Evolutionary conservation across 1,140 invertebrate species (phyloP).

Genomic region (Homalodisca vitripennis): DNA sequence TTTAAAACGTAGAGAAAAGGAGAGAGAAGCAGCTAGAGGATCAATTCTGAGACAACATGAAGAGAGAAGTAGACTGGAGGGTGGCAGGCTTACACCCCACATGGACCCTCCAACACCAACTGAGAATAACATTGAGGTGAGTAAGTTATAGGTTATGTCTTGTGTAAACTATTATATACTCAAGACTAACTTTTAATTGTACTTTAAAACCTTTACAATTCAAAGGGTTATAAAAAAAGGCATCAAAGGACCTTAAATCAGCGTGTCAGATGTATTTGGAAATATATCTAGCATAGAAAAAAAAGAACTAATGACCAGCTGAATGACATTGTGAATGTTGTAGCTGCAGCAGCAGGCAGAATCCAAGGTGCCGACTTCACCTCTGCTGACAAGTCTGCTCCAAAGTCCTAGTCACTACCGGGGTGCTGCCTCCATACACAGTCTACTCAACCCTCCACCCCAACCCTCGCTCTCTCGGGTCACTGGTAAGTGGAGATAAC

Average conservation of each 20-base stretch:
- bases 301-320: too few relatives aligned
- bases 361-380: constrained; percentile 54
- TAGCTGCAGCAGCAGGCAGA: neutral
- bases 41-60: constrained; percentile 11
- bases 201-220: too few relatives aligned
- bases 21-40: constrained; percentile 28
- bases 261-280: too few relatives aligned
- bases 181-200: too few relatives aligned
- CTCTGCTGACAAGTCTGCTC: constrained; percentile 76
- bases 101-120: too few relatives aligned
- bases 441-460: constrained; percentile 55
- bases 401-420: constrained; percentile 59
- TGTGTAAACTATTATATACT: too few relatives aligned
- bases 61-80: constrained; percentile 3
- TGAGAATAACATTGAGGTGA: too few relatives aligned
- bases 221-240: too few relatives aligned
- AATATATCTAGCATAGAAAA: too few relatives aligned
- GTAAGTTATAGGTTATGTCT: too few relatives aligned
- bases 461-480: constrained; percentile 28
- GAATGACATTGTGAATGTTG: too few relatives aligned
- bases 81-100: constrained; percentile 1
- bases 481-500: neutral
- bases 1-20: constrained; percentile 28
- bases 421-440: constrained; percentile 54
- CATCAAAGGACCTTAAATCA: too few relatives aligned